These are phyloP conservation scores for Lissonota sp. DNA, from an alignment of 2,888 invertebrate species.

Conservation along the genomic window DNA sequence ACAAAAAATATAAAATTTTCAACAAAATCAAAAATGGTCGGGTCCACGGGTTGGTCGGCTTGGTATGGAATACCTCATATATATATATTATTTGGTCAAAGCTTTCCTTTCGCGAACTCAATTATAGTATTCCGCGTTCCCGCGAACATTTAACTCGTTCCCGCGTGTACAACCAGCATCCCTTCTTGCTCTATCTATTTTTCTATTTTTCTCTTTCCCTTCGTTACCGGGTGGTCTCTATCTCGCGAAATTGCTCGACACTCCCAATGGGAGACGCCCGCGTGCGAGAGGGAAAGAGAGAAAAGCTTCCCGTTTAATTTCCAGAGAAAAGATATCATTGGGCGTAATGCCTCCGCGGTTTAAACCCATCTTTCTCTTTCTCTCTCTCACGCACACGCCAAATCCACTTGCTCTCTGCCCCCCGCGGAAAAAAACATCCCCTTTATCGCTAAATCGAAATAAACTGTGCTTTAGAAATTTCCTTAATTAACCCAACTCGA, in stretches of 20 bases:
- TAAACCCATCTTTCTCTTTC: conserved; percentile 5
- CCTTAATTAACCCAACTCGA: conserved; percentile 54
- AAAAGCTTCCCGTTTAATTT: conserved; percentile 59
- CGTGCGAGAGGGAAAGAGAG: conserved; percentile 14
- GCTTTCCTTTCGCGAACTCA: conserved; percentile 55
- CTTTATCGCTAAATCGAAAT: conserved; percentile 15
- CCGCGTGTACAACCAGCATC: conserved; percentile 24
- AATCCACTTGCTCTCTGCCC: neutral
- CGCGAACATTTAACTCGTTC: conserved; percentile 47
- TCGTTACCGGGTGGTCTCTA: conserved; percentile 50
- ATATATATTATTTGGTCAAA: conserved; percentile 12
- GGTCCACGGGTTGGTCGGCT: too few species aligned
- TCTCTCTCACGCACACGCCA: conserved; percentile 7
- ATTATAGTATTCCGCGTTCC: conserved; percentile 52
- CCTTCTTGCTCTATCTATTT: conserved; percentile 21
- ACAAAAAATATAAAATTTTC: neutral
- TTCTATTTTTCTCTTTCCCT: conserved; percentile 30
- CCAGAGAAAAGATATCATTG: conserved; percentile 57
- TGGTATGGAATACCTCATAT: too few species aligned
- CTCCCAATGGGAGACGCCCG: conserved; percentile 32
- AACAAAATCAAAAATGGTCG: too few species aligned
- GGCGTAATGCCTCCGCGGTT: conserved; percentile 27
- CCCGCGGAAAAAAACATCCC: neutral
- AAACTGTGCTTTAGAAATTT: conserved; percentile 47
- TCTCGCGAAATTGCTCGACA: conserved; percentile 60